Conservation (phyloP, 2,888 invertebrate species). For the Epinotia nisella region DNA sequence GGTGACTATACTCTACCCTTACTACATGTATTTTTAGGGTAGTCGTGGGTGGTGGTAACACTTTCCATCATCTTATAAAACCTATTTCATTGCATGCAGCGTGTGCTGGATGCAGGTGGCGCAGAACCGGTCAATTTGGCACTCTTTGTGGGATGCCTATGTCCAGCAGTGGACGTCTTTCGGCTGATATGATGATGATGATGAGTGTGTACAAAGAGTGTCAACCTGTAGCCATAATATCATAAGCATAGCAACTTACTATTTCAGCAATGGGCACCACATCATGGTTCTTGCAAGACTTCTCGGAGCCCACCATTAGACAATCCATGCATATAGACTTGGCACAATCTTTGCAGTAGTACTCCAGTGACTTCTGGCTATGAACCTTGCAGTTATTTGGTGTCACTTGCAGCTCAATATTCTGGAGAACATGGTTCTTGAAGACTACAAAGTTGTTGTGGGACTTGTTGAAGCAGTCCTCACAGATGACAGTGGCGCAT, state of each 20-base stretch:
- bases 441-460: slow-evolving; percentile 39
- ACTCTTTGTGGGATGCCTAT: too few relatives aligned
- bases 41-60: too few relatives aligned
- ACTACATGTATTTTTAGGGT: too few relatives aligned
- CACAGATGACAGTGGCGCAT: slow-evolving; percentile 38
- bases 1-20: too few relatives aligned
- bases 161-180: too few relatives aligned
- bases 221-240: background rate
- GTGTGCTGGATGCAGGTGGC: too few relatives aligned
- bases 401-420: slow-evolving; percentile 23
- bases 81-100: too few relatives aligned
- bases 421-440: slow-evolving; percentile 33
- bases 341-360: slow-evolving; percentile 36
- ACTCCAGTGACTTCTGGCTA: slow-evolving; percentile 29
- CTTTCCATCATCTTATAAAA: too few relatives aligned
- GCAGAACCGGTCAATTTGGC: too few relatives aligned
- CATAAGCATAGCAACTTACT: slow-evolving; percentile 13
- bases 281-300: slow-evolving; percentile 40
- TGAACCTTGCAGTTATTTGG: slow-evolving; percentile 29
- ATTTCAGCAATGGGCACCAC: slow-evolving; percentile 23
- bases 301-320: slow-evolving; percentile 33
- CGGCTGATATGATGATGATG: too few relatives aligned
- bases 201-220: too few relatives aligned
- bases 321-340: slow-evolving; percentile 33
- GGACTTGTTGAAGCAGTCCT: slow-evolving; percentile 29